A percentile compares a stretch with the other conserved stretches of the same genome.
These are phyloP conservation scores for Corella eumyota DNA, from an alignment of 23 tunicate genomes.

Conservation along the genomic window DNA sequence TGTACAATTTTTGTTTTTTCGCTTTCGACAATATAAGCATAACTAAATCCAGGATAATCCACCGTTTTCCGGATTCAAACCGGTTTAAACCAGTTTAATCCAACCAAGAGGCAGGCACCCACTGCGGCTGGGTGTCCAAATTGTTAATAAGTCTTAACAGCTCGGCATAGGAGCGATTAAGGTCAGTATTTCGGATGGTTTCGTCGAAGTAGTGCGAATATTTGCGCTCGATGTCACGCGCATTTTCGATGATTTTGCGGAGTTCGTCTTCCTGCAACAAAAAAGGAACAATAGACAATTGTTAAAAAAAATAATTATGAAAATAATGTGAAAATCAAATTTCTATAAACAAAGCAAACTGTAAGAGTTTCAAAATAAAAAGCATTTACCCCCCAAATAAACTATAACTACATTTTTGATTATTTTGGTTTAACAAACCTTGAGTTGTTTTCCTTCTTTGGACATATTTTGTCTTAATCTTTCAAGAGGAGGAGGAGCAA, in stretches of 20 bases:
- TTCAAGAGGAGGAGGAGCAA: constrained; percentile 89
- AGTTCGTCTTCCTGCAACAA: constrained; percentile 72
- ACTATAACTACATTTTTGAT: too few relatives aligned
- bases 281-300: not conserved
- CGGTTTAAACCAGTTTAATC: too few relatives aligned
- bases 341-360: too few relatives aligned
- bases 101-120: constrained; percentile 99
- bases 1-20: too few relatives aligned
- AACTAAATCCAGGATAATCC: too few relatives aligned
- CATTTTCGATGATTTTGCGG: constrained; percentile 75
- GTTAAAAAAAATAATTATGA: not conserved
- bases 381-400: too few relatives aligned
- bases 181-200: constrained; percentile 72
- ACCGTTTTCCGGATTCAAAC: too few relatives aligned
- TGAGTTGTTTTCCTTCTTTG: constrained; percentile 80
- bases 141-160: constrained; percentile 83
- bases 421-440: too few relatives aligned
- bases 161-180: constrained; percentile 89
- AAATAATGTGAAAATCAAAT: not conserved
- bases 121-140: constrained; percentile 96
- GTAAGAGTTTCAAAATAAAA: too few relatives aligned
- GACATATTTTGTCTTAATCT: constrained; percentile 60
- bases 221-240: constrained; percentile 72
- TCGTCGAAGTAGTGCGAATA: constrained; percentile 95
- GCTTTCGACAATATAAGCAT: too few relatives aligned